Percentiles rank a stretch among this genome's conserved stretches.
Conservation (phyloP, 1,140 invertebrate genomes). For the Pomacea maculata region DNA sequence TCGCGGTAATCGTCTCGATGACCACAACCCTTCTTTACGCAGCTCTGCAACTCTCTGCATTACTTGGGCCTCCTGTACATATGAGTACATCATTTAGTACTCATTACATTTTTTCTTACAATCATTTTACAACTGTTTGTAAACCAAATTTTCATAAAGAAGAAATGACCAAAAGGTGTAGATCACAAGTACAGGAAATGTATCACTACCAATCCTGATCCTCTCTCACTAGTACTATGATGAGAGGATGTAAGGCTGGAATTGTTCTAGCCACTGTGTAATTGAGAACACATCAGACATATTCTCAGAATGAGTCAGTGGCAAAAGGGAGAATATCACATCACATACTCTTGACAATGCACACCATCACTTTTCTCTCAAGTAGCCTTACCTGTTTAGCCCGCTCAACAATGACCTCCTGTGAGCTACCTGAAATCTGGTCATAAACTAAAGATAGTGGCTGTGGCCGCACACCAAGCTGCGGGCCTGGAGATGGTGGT, state of each 20-base stretch:
- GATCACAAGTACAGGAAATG: too few relatives aligned
- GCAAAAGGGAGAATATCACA: constrained; percentile 3
- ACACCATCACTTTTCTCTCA: too few relatives aligned
- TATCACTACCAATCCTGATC: too few relatives aligned
- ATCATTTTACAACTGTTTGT: too few relatives aligned
- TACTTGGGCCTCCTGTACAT: constrained; percentile 83
- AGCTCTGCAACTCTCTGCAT: constrained; percentile 87
- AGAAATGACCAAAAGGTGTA: too few relatives aligned
- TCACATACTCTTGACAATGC: too few relatives aligned
- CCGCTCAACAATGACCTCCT: constrained; percentile 86
- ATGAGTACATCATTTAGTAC: too few relatives aligned
- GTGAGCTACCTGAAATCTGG: constrained; percentile 65
- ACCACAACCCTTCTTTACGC: constrained; percentile 87
- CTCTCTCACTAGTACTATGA: too few relatives aligned
- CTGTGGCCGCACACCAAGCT: constrained; percentile 40
- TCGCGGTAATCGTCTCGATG: constrained; percentile 89
- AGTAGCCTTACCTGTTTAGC: constrained; percentile 77
- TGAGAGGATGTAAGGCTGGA: constrained; percentile 14
- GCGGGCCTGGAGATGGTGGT: constrained; percentile 4
- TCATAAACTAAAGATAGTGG: constrained; percentile 69
- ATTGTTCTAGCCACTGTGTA: constrained; percentile 45
- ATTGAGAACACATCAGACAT: constrained; percentile 28
- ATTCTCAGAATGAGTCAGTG: constrained; percentile 49
- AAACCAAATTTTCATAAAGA: too few relatives aligned
- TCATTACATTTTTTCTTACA: too few relatives aligned